phyloP scores from a whole-genome alignment of 2,113 vertebrate genomes.

The Triplophysa siluroides region DNA sequence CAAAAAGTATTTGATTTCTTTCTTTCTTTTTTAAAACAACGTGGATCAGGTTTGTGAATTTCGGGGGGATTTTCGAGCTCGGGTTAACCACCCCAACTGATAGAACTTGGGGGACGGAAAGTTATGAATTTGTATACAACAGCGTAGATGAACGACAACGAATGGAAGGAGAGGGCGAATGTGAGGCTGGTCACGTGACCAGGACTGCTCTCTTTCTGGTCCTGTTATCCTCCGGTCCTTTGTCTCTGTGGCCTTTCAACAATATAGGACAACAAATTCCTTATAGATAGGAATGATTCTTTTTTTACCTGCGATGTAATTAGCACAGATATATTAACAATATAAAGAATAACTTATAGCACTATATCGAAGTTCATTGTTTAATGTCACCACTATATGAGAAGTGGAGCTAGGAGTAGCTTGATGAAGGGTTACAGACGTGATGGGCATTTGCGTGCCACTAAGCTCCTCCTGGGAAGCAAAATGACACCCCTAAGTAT shows the following conservation, averaged over 20 bases:
- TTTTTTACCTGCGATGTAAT: conserved; percentile 67
- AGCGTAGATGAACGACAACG: conserved; percentile 64
- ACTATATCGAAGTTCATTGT: conserved; percentile 73
- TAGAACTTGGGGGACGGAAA: conserved; percentile 31
- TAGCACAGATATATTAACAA: conserved; percentile 74
- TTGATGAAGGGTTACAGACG: conserved; percentile 60
- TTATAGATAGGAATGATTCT: conserved; percentile 69
- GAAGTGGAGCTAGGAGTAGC: conserved; percentile 72
- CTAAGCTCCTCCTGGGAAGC: conserved; percentile 26
- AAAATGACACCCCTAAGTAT: conserved; percentile 9
- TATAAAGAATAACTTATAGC: conserved; percentile 80
- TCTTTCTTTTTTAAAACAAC: neutral
- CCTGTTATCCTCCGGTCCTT: conserved; percentile 26
- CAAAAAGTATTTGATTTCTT: conserved; percentile 12
- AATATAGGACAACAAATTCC: conserved; percentile 74
- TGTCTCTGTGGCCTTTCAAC: conserved; percentile 72
- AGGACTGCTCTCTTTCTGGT: conserved; percentile 29
- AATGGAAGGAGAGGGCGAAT: conserved; percentile 63
- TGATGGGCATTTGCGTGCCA: conserved; percentile 19
- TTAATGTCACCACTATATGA: conserved; percentile 77
- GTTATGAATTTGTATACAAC: conserved; percentile 44
- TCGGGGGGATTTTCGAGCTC: conserved; percentile 23
- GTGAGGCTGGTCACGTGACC: conserved; percentile 69
- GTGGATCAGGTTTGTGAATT: neutral
- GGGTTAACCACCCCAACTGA: conserved; percentile 32